Base-by-base conservation (phyloP, 2,888 invertebrate species). In the Andricus quercusramuli region DNA sequence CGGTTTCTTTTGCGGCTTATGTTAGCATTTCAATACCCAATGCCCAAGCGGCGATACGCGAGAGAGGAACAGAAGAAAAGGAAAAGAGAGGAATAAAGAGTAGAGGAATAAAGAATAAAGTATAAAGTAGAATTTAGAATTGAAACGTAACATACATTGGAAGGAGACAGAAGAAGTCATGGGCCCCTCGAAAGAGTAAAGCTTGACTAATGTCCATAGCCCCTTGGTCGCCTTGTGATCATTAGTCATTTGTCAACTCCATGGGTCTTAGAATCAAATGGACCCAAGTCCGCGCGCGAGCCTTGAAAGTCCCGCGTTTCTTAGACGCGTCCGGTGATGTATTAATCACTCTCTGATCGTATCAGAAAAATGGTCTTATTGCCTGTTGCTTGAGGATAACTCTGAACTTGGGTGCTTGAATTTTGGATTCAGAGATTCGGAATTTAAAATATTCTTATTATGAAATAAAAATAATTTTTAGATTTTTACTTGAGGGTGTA, bases 191-290 rank as follows among this genome's bases (percentile, higher is more conserved):
- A 84, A 85, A 87, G 88, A 90, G 89, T 85, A 86, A 86, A 90
- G 89, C 90, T 88, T 90, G 90, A 90, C 89, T 90, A 90, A 90
- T 90, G 89, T 86, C 86, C 84, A 81, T 83, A 86, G 88, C 85
- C 81, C 84, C 86, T 83, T 83, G 87, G 85, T 88, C 88, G 85
- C 83, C 86, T 86, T 87, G 86, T 85, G 87, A 90, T 88, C 90
- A 90, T 90, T 90, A 90, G 86, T 90, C 90, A 90, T 90, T 90
- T 90, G 90, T 90, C 90, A 87, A 80, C 78, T 64, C 70, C 77
- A 29, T 37, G 76, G 77, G 64, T 22, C 51, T 82, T 66, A 59
- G 76, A 78, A 74, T 66, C 62, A 70, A 29, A 68, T 15, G 59
- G 51, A 41, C 64, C 64, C 59, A 68, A 51, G 68, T 80, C 78